Evolutionary conservation across 2,113 vertebrate species (phyloP), one percentile per base, ranked within the genome.

Genomic region (Corythaeola cristata): DNA sequence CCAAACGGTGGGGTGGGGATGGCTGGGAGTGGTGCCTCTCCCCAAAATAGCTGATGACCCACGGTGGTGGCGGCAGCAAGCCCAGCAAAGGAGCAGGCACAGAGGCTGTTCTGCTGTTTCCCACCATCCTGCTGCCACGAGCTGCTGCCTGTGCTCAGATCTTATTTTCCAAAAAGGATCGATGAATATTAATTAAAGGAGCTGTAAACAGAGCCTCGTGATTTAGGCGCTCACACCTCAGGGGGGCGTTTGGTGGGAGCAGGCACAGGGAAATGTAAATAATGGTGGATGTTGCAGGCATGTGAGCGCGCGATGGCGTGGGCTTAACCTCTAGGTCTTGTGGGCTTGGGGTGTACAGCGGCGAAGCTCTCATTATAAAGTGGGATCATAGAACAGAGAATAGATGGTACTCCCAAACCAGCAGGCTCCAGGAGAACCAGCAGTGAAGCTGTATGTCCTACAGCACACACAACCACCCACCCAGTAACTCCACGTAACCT

Each of bases 381-480:
- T 73, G 59, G 37, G 37, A 6, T 37, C 6, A 9, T 5, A 10
- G 37, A 24, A 15, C 3, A 56, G 41, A 8, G 20, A 15, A 23
- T 15, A 28, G 33, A 18, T 4, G 8, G 44, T 14, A 45, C 23
- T 73, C 28, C 24, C 52, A 17, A 9, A 58, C 4, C 15, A 21
- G 59, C 81, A 35, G 66, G 35, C 64, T 71, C 6, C 8, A 23
- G 49, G 45, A n/a, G 66, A 45, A 11, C 6, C 6, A 44, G 88
- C 62, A 33, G 63, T 3, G 23, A 32, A 33, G 45, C 24, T 8
- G 13, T 1, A 17, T 4, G 24, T 23, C 72, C 18, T 15, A 7
- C n/a, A 6, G 22, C 3, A 6, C 21, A 4, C 58, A 28, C 8
- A 7, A 7, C 39, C 53, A 11, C 4, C 27, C 21, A 3, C 3